phyloP scores from a whole-genome alignment of 2,113 vertebrate species.

The Coregonus clupeaformis region DNA sequence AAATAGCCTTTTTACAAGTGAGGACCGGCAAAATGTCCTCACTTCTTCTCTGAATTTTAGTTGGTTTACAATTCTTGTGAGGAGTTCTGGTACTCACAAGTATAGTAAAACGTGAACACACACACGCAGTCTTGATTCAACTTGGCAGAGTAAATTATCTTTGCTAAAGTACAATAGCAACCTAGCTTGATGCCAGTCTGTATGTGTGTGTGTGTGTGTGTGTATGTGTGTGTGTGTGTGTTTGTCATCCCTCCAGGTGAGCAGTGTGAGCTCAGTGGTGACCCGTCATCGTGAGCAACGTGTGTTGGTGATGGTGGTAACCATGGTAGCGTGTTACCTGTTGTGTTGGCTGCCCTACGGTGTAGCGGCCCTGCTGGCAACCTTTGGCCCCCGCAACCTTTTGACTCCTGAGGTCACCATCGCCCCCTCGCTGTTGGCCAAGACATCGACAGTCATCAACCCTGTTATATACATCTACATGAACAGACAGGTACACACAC shows the following conservation, averaged over 20 bases:
- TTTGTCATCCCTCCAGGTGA: slow-evolving; percentile 8
- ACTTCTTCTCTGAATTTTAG: too few relatives aligned
- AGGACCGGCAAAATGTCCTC: too few relatives aligned
- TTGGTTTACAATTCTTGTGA: too few relatives aligned
- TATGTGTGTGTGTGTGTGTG: not conserved
- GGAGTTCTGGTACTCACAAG: too few relatives aligned
- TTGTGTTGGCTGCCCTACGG: slow-evolving; percentile 70
- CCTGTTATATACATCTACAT: slow-evolving; percentile 22
- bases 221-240: too few relatives aligned
- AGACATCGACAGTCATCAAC: slow-evolving; percentile 65
- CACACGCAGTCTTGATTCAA: too few relatives aligned
- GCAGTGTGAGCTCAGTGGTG: not conserved
- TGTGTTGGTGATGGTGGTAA: slow-evolving; percentile 57
- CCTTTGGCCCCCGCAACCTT: slow-evolving; percentile 50
- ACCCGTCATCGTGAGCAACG: slow-evolving; percentile 40
- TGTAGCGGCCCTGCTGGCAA: slow-evolving; percentile 56
- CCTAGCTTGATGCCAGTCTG: too few relatives aligned
- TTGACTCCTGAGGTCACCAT: slow-evolving; percentile 54
- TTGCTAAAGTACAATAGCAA: too few relatives aligned
- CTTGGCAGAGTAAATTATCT: too few relatives aligned
- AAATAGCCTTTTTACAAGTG: too few relatives aligned
- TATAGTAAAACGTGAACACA: too few relatives aligned
- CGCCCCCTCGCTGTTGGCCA: slow-evolving; percentile 63
- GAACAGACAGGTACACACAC: not conserved
- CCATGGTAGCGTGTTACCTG: slow-evolving; percentile 66